Percentiles rank a stretch among this genome's conserved stretches.
These are phyloP conservation scores for Phengaris alcon DNA, from an alignment of 2,888 invertebrate species.

Conservation along the genomic window DNA sequence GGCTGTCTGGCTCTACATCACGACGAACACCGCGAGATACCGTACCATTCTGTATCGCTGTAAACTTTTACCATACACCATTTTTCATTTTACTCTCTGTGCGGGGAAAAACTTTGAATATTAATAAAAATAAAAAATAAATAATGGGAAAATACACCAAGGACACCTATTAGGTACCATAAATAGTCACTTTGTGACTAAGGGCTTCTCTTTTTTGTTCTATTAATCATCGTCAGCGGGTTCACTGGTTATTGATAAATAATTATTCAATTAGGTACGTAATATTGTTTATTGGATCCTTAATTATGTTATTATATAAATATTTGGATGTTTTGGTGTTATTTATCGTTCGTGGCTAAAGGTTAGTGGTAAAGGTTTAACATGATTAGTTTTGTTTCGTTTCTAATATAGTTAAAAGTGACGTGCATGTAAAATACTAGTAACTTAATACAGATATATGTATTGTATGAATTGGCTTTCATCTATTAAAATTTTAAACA, in stretches of 20 bases:
- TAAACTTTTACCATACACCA: slow-evolving; percentile 15
- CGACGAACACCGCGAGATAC: background rate
- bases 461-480: no score
- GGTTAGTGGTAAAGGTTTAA: background rate
- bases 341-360: background rate
- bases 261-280: background rate
- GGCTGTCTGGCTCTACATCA: background rate
- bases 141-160: background rate
- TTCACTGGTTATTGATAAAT: background rate
- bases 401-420: background rate
- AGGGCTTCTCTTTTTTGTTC: background rate
- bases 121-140: no score
- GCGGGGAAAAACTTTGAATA: background rate
- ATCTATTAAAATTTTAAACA: no score
- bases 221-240: background rate
- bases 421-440: no score
- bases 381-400: background rate
- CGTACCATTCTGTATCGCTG: background rate
- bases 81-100: slow-evolving; percentile 7
- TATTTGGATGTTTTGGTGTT: background rate
- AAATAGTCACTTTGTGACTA: no score
- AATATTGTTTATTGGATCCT: background rate
- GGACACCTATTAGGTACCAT: no score
- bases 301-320: background rate
- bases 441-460: no score